Evolutionary conservation across 2,888 invertebrate species (phyloP), one percentile per base, ranked within the genome.

Genomic region (Neuroscelio doddi): DNA sequence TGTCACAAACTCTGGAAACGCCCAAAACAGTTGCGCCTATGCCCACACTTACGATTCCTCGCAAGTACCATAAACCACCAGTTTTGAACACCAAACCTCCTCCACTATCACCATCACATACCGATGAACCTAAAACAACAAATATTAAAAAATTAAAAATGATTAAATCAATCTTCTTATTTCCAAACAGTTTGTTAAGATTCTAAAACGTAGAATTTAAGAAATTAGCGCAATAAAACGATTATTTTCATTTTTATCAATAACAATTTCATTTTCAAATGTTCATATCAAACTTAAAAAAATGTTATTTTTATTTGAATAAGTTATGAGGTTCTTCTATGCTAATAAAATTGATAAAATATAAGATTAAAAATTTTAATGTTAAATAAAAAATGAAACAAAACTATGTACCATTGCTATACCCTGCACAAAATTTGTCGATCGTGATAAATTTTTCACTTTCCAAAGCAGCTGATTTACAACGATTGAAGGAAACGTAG

Each of bases 41-140:
- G 5, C 84, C 82, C 26, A 84, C 75, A 61, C 86, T 86, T 2
- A 87, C 86, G 49, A 87, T 78, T 0, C 87, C 87, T 38, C 84
- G 77, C 3, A 87, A 72, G 63, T 83, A 86, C 81, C 83, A 86
- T 3, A 81, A 66, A 1, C 70, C 72, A 16, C 75, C 68, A 12
- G 63, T 74, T 30, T 73, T 64, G 44, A 86, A 84, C 0, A 85
- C 82, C n/a, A 86, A 74, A 34, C 85, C 86, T 9, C 87, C 86
- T 0, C 87, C 87, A 65, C 86, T 86, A 64, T 87, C 87, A 1
- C 87, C 87, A 34, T 82, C 78, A 52, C 87, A 87, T 8, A 86
- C 86, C 1, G 85, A 74, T 10, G 83, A 80, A 52, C 85, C 86
- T 86, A 62, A 36, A 74, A n/a, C n/a, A n/a, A n/a, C n/a, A n/a